Evolutionary conservation across 2,888 invertebrate species (phyloP).

Genomic region (Oscheius sp.): DNA sequence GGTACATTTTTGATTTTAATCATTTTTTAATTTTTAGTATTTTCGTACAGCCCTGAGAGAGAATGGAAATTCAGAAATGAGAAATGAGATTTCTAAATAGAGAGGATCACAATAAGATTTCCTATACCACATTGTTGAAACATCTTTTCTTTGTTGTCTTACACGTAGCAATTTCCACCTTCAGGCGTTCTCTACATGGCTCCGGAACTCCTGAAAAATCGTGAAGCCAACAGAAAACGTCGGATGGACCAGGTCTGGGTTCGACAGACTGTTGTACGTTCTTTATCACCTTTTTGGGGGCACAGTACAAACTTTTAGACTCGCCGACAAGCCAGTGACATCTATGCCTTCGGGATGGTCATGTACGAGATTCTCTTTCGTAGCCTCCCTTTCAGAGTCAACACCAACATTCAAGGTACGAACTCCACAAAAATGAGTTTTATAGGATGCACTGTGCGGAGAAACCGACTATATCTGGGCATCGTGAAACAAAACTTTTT

Average conservation of each 20-base stretch:
- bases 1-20: too few species aligned
- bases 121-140: too few species aligned
- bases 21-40: too few species aligned
- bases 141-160: background rate
- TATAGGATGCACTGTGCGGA: too few species aligned
- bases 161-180: background rate
- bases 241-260: conserved; percentile 67
- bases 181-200: conserved; percentile 61
- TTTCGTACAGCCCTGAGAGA: too few species aligned
- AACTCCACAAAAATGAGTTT: too few species aligned
- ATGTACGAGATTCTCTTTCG: conserved; percentile 70
- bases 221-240: conserved; percentile 60
- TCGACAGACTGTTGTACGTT: conserved; percentile 53
- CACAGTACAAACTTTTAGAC: conserved; percentile 10
- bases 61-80: too few species aligned
- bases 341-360: conserved; percentile 70
- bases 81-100: background rate
- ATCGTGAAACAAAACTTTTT: too few species aligned
- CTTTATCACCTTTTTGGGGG: background rate
- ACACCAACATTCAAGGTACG: conserved; percentile 54
- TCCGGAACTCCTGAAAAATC: conserved; percentile 65
- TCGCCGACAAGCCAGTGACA: conserved; percentile 67
- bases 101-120: too few species aligned
- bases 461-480: too few species aligned
- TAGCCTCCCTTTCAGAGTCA: conserved; percentile 56